Evolutionary conservation across 2,888 invertebrate genomes (phyloP).

Genomic region (Hylaea fasciaria): DNA sequence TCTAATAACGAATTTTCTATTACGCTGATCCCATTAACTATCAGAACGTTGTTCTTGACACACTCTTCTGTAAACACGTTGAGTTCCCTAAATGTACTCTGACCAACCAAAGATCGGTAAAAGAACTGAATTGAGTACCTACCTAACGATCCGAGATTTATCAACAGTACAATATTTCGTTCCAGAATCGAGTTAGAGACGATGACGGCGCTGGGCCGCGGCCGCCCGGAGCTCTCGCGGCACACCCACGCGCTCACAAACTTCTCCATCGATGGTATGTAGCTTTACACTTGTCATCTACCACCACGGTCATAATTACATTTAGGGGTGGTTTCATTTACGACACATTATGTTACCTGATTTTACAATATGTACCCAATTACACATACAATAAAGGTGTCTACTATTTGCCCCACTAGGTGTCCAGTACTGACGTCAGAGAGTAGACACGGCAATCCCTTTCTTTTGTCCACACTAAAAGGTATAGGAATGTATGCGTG

Average conservation of each 20-base stretch:
- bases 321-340: constrained; percentile 1
- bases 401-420: constrained; percentile 81
- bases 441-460: constrained; percentile 82
- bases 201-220: constrained; percentile 87
- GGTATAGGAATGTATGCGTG: constrained; percentile 83
- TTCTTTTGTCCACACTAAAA: constrained; percentile 81
- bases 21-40: too few species aligned
- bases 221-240: constrained; percentile 77
- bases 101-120: too few species aligned
- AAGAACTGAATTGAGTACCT: too few species aligned
- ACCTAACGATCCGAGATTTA: too few species aligned
- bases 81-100: too few species aligned
- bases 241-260: constrained; percentile 71
- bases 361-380: constrained; percentile 39
- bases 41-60: too few species aligned
- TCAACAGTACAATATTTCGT: constrained; percentile 25
- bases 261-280: constrained; percentile 79
- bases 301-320: neutral
- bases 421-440: constrained; percentile 84
- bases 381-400: constrained; percentile 68
- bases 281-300: constrained; percentile 5
- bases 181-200: constrained; percentile 90
- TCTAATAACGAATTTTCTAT: too few species aligned
- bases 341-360: neutral
- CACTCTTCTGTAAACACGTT: too few species aligned